Conservation (phyloP, 2,797 vertebrate species). For the Chelidonichthys spinosus region DNA sequence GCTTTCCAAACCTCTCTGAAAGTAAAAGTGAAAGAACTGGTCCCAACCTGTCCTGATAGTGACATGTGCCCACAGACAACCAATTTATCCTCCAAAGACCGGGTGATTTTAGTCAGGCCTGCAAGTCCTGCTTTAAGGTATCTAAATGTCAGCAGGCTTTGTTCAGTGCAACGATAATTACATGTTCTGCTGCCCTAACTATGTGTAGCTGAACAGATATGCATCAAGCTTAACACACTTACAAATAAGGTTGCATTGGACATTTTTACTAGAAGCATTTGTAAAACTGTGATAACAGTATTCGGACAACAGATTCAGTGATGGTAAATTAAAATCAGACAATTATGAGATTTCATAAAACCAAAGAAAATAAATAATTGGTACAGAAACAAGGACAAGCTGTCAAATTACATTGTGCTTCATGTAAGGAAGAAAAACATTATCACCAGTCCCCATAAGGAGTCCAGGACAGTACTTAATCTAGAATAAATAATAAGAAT, state of each 20-base stretch:
- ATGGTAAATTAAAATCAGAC: background rate
- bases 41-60: background rate
- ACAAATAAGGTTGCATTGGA: background rate
- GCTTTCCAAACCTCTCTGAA: background rate
- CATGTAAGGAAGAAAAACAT: background rate
- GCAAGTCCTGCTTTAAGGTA: background rate
- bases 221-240: background rate
- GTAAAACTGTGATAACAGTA: background rate
- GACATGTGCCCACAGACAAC: background rate
- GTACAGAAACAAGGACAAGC: background rate
- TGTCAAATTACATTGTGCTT: background rate
- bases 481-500: background rate
- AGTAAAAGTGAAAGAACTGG: background rate
- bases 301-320: background rate
- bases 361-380: background rate
- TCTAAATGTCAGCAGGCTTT: background rate
- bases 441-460: background rate
- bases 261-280: background rate
- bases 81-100: background rate
- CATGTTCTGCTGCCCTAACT: background rate
- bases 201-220: background rate
- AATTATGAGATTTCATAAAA: background rate
- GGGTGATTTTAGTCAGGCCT: background rate
- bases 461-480: background rate
- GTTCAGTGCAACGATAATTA: background rate